Evolutionary conservation across 2,113 vertebrate genomes (phyloP).

Genomic region (Mirounga angustirostris): DNA sequence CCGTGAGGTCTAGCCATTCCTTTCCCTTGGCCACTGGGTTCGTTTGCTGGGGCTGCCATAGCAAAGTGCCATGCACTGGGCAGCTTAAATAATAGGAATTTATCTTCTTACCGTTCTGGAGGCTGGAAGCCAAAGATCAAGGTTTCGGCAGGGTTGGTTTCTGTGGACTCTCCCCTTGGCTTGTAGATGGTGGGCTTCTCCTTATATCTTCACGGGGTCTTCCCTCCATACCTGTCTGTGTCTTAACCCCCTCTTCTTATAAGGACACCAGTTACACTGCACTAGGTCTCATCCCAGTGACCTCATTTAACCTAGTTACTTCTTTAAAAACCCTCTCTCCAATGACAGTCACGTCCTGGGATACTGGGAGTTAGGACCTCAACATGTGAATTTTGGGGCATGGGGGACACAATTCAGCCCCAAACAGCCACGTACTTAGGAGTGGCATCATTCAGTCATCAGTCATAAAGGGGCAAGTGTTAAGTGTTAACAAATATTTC

Average conservation of each 20-base stretch:
- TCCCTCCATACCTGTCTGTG: background rate
- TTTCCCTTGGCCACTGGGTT: background rate
- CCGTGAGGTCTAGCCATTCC: background rate
- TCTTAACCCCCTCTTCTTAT: background rate
- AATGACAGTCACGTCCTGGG: background rate
- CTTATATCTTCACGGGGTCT: background rate
- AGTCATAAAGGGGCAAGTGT: too few relatives aligned
- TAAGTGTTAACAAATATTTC: background rate
- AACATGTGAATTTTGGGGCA: background rate
- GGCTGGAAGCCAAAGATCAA: background rate
- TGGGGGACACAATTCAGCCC: background rate
- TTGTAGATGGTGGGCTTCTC: background rate
- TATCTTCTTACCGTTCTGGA: background rate
- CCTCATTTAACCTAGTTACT: background rate
- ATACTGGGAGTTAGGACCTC: background rate
- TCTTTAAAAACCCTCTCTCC: background rate
- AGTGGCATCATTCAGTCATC: background rate
- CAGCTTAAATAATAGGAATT: background rate
- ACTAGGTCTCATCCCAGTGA: background rate
- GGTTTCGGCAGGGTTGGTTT: background rate
- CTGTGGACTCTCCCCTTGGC: background rate
- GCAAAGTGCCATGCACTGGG: background rate
- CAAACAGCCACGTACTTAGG: fast-evolving
- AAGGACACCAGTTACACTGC: background rate
- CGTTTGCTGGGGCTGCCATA: background rate